These are phyloP conservation scores for Lissocephala sabroskyi DNA, from an alignment of 2,888 invertebrate species.

Conservation along the genomic window DNA sequence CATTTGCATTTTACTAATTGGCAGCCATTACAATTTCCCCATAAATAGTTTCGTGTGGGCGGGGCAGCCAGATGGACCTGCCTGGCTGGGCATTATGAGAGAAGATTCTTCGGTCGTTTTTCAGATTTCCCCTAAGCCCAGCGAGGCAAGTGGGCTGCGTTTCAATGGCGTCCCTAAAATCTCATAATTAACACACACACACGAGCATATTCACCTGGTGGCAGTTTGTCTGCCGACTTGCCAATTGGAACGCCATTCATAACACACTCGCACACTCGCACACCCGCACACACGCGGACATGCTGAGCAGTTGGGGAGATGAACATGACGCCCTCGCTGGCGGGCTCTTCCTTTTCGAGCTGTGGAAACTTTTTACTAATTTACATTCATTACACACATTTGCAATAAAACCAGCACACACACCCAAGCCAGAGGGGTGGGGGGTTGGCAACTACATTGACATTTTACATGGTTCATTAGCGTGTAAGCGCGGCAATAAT, in stretches of 20 bases:
- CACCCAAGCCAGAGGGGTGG: too few species aligned
- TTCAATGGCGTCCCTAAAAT: neutral
- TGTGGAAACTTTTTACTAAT: constrained; percentile 60
- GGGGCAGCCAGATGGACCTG: too few species aligned
- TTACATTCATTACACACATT: constrained; percentile 68
- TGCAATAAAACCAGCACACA: constrained; percentile 54
- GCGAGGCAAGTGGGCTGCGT: too few species aligned
- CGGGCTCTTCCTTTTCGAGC: constrained; percentile 35
- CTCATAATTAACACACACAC: constrained; percentile 48
- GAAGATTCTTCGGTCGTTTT: too few species aligned
- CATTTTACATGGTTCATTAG: constrained; percentile 68
- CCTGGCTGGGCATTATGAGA: too few species aligned
- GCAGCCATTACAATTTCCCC: constrained; percentile 32
- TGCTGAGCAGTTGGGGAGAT: too few species aligned
- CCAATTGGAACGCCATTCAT: constrained; percentile 55
- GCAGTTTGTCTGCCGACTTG: constrained; percentile 20
- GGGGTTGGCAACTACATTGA: constrained; percentile 40
- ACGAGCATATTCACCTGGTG: constrained; percentile 12
- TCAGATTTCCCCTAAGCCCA: too few species aligned
- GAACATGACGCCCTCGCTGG: constrained; percentile 58
- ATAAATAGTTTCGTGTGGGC: neutral
- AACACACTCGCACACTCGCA: constrained; percentile 17
- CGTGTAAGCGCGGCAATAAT: constrained; percentile 64
- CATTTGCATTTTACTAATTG: constrained; percentile 55
- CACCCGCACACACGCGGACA: constrained; percentile 1